Conservation (phyloP, 2,797 vertebrate species). For the Chanos chanos region DNA sequence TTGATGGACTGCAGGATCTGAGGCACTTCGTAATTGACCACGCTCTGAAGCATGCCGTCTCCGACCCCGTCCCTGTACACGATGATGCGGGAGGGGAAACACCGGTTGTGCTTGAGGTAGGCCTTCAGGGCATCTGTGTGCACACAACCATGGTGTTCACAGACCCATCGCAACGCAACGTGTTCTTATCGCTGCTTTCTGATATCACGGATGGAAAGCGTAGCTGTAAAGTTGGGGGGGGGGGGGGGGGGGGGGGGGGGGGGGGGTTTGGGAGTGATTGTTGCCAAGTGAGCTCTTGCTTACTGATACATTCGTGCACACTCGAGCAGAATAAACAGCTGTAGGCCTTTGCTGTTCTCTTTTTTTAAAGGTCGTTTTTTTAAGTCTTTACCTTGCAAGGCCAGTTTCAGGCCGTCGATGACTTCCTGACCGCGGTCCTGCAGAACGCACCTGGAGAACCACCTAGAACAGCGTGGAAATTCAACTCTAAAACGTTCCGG, state of each 20-base stretch:
- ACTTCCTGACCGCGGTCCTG: conserved; percentile 89
- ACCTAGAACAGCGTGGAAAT: conserved; percentile 65
- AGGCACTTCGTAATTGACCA: conserved; percentile 86
- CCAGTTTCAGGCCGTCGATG: conserved; percentile 87
- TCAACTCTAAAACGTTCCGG: background rate
- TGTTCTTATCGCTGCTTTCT: no score
- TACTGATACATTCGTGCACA: no score
- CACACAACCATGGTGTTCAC: background rate
- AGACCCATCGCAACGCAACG: no score
- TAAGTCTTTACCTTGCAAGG: conserved; percentile 72
- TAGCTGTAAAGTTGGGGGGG: no score
- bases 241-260: no score
- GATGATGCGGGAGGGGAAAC: conserved; percentile 86
- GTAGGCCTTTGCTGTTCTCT: no score
- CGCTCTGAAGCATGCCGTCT: conserved; percentile 85
- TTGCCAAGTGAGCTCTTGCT: no score
- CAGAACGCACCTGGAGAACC: conserved; percentile 92
- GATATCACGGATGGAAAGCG: no score
- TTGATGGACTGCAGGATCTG: conserved; percentile 87
- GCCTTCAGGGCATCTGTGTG: conserved; percentile 79
- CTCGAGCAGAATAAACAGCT: no score
- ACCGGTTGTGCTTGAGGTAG: conserved; percentile 79
- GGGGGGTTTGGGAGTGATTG: no score
- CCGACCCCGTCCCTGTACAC: conserved; percentile 95
- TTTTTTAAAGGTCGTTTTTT: background rate